Evolutionary conservation across 2,888 invertebrate species (phyloP).

Genomic region (Eremobia ochroleuca): DNA sequence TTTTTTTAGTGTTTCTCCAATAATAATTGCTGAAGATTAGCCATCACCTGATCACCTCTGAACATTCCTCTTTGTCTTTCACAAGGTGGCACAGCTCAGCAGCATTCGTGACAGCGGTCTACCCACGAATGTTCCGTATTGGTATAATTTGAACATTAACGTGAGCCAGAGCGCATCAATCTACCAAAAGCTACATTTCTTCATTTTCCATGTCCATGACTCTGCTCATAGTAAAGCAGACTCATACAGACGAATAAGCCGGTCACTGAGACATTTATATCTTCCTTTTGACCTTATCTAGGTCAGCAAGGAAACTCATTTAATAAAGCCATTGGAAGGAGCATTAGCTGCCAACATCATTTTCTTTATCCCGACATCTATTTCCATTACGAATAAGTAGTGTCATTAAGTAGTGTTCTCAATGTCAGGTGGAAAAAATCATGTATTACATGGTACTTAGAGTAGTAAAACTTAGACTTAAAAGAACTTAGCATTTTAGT

Average conservation of each 20-base stretch:
- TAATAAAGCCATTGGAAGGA: conserved; percentile 30
- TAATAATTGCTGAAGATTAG: no score
- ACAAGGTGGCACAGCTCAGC: background rate
- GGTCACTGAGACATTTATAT: conserved; percentile 29
- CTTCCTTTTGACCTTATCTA: conserved; percentile 34
- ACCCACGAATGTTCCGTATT: background rate
- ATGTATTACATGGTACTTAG: background rate
- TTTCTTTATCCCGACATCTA: conserved; percentile 17
- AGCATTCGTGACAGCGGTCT: background rate
- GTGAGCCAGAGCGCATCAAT: background rate
- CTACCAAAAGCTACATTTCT: background rate
- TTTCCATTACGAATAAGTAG: conserved; percentile 22
- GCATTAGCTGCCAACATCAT: conserved; percentile 29
- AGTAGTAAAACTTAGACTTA: background rate
- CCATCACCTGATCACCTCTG: background rate
- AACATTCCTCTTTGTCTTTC: background rate
- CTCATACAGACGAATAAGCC: conserved; percentile 31
- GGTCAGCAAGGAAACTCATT: conserved; percentile 28
- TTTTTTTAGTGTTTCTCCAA: background rate
- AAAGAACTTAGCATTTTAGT: background rate
- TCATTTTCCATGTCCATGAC: background rate
- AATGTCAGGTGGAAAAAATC: background rate
- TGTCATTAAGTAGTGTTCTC: background rate
- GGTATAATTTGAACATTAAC: background rate
- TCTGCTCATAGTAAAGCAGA: conserved; percentile 13